Evolutionary conservation across 2,888 invertebrate species (phyloP), one percentile per base, ranked within the genome.

Genomic region (Cryptophagus acutangulus): DNA sequence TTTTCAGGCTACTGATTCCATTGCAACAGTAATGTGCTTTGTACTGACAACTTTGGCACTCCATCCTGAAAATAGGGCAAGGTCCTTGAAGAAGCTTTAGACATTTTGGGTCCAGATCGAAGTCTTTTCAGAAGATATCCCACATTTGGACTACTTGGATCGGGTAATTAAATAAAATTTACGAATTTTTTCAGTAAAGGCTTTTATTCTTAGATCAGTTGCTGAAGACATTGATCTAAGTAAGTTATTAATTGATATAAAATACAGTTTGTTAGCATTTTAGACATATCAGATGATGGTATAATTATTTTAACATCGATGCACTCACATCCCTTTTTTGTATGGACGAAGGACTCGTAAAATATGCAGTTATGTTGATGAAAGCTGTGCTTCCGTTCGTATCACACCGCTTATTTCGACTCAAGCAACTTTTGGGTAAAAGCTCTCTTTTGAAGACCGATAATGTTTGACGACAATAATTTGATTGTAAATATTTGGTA

Each of bases 151-250:
- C 25, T 75, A 74, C 51, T 54, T 76, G 40, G 79, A 78, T 51
- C 63, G 74, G 48, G 75, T 77, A 0, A 71, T 79, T 12, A 78
- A 78, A 53, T 78, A 79, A 59, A 71, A 75, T 0, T 67, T 79
- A 66, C 65, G 78, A 25, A 48, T 79, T 4, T 78, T 76, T 52
- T 75, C 78, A 1, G 71, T 74, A 1, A 77, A 71, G 1, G 74
- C 76, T 1, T 56, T 76, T 17, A 66, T 77, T 31, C 73, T 68
- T 0, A 66, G 78, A 38, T 57, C 68, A 40, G 65, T 75, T 1
- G 70, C 70, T 26, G 75, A 76, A 51, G 54, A 59, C 41, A 52
- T 75, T 1, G 64, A 73, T 51, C 64, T 77, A 17, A 72, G 77
- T 76, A 61, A n/a, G n/a, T n/a, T n/a, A n/a, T n/a, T n/a, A n/a